Evolutionary conservation across 1,140 invertebrate species (phyloP).

Genomic region (Nasonia vitripennis): DNA sequence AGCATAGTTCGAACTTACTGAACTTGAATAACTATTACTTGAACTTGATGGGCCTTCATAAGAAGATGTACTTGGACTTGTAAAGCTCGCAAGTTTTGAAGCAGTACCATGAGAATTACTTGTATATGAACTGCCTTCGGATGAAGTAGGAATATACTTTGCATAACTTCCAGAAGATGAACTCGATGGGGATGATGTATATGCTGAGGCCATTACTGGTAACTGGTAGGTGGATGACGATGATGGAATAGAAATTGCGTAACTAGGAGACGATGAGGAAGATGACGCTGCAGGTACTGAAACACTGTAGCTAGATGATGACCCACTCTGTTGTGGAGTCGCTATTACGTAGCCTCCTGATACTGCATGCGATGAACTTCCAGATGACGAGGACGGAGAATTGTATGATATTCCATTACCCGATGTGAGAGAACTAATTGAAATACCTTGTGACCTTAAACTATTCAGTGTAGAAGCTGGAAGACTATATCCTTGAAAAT

Average conservation of each 20-base stretch:
- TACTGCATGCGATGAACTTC: conserved; percentile 58
- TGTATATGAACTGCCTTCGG: conserved; percentile 60
- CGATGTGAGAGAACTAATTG: conserved; percentile 52
- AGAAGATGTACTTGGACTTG: conserved; percentile 39
- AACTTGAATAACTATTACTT: neutral
- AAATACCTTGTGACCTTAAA: conserved; percentile 29
- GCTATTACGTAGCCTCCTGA: conserved; percentile 63
- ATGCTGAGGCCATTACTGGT: conserved; percentile 61
- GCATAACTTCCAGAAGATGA: conserved; percentile 46
- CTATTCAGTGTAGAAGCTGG: conserved; percentile 39
- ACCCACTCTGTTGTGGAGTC: conserved; percentile 50
- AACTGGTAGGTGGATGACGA: conserved; percentile 64
- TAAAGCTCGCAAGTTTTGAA: conserved; percentile 52
- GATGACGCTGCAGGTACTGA: conserved; percentile 27
- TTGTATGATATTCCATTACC: conserved; percentile 22
- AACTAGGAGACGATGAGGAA: conserved; percentile 37
- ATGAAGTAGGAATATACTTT: conserved; percentile 62
- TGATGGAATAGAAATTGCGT: conserved; percentile 46
- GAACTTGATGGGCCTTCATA: conserved; percentile 28
- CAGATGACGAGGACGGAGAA: conserved; percentile 26
- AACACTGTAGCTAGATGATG: conserved; percentile 55
- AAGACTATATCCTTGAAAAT: conserved; percentile 50
- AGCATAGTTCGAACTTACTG: neutral
- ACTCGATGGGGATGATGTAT: conserved; percentile 53
- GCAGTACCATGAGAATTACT: conserved; percentile 35